Evolutionary conservation across 2,113 vertebrate species (phyloP), one percentile per base, ranked within the genome.

Genomic region (Heterochromis multidens): DNA sequence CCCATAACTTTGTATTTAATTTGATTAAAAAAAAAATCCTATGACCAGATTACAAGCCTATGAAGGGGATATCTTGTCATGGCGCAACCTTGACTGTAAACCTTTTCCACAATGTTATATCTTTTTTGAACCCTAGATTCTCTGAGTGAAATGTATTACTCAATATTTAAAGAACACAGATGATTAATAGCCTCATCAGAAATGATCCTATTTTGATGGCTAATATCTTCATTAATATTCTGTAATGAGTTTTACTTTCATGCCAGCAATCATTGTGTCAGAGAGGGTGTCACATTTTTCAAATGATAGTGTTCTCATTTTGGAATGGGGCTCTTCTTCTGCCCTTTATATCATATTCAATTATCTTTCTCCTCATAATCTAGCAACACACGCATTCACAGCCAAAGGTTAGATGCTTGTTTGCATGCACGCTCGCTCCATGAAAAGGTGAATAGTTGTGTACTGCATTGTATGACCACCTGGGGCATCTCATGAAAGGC

Each of bases 231-330:
- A 89, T 94, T 87, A 89, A 82, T 90, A 91, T 85, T 59, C 87
- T 56, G 57, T 90, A 89, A 94, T 92, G 81, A 93, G 86, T 91
- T 93, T 89, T 76, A 84, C 77, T 83, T 90, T 91, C 40, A 62
- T 59, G 77, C 77, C 87, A 91, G 84, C 82, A 56, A 83, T 93
- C 89, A 91, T 62, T 40, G 84, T 92, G 80, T 88, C 89, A 87
- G 70, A 57, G 56, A 70, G n/a, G 58, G 35, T 87, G 81, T 88
- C 82, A 86, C 59, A 79, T 86, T 87, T 88, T 89, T 86, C 76
- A 82, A 87, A 91, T 54, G 25, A 70, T 35, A 43, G 72, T 70
- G 76, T 85, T 86, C 84, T 89, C 86, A 86, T 90, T 91, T 92
- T 87, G 70, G 65, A 77, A 76, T 52, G n/a, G 33, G 49, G 79